phyloP scores from a whole-genome alignment of 2,888 invertebrate genomes.

The Muschampia plurimacula region DNA sequence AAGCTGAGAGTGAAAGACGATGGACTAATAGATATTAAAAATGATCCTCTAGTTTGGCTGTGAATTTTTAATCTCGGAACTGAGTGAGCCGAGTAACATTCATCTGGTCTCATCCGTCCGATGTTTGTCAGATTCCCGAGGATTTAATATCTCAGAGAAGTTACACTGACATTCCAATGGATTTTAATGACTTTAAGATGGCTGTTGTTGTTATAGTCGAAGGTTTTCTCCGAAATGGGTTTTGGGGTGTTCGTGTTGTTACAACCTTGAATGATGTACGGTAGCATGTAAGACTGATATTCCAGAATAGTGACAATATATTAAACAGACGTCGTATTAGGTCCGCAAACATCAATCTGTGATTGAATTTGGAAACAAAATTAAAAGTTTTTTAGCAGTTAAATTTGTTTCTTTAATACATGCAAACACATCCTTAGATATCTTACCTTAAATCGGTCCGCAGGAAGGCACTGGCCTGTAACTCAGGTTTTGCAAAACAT shows the following conservation, averaged over 20 bases:
- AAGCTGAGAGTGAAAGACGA: constrained; percentile 47
- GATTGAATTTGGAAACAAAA: neutral
- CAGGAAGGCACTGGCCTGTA: too few species aligned
- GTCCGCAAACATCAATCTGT: too few species aligned
- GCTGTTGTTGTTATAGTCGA: constrained; percentile 27
- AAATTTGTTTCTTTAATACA: too few species aligned
- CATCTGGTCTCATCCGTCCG: constrained; percentile 18
- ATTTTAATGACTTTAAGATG: constrained; percentile 19
- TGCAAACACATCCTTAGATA: too few species aligned
- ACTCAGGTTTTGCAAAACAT: too few species aligned
- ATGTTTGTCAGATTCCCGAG: constrained; percentile 21
- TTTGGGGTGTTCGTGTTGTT: neutral
- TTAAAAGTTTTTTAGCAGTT: neutral
- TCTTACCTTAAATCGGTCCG: too few species aligned
- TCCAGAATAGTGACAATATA: neutral
- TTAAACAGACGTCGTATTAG: too few species aligned
- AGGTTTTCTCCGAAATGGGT: neutral
- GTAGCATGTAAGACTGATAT: neutral
- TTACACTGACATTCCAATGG: neutral
- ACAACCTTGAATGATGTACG: neutral
- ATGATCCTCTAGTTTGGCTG: constrained; percentile 43
- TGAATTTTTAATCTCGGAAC: constrained; percentile 51
- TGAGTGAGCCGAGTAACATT: constrained; percentile 55
- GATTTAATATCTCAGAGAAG: constrained; percentile 32
- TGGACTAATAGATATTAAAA: constrained; percentile 54